Evolutionary conservation across 2,113 vertebrate species (phyloP), one percentile per base, ranked within the genome.

Genomic region (Erinaceus europaeus): DNA sequence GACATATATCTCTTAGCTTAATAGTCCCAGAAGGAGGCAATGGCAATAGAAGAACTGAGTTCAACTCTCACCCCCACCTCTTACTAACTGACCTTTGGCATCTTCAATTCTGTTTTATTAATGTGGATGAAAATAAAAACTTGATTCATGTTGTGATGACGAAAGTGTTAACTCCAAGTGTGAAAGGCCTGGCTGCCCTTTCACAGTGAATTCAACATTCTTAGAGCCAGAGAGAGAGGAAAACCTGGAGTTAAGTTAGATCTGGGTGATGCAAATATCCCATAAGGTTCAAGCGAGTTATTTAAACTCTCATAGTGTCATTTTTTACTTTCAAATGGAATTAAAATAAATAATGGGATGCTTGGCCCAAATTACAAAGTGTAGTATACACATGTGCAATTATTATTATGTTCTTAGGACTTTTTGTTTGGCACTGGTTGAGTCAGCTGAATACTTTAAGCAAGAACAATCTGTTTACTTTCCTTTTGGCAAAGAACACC

Each of bases 391-490:
- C 92, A 93, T 76, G 82, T 92, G 82, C 84, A 94, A 91, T 94
- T 92, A 93, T 86, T 94, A 86, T 84, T 89, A 87, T 85, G 87
- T 94, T 91, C 82, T 87, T 85, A 38, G 61, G 81, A 74, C 73
- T 93, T 65, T 64, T 61, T 68, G 77, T 91, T 95, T 96, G 93
- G 92, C 93, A 86, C 87, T 81, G 84, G 94, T 94, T 38, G 55
- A 96, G 87, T 82, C 87, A 96, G 94, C 87, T 93, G 94, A 95
- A 96, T 78, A 84, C 89, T 95, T 86, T 90, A 88, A 95, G 95
- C 94, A 93, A 94, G 93, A 94, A 96, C 94, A 96, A 96, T 91
- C 88, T 94, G 94, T 80, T 96, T 97, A 95, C 84, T 88, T 94
- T 95, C 84, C 92, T 95, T 83, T 96, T 95, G 93, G 92, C 94